Conservation (phyloP, 2,113 vertebrate genomes). For the Catharus bicknelli region DNA sequence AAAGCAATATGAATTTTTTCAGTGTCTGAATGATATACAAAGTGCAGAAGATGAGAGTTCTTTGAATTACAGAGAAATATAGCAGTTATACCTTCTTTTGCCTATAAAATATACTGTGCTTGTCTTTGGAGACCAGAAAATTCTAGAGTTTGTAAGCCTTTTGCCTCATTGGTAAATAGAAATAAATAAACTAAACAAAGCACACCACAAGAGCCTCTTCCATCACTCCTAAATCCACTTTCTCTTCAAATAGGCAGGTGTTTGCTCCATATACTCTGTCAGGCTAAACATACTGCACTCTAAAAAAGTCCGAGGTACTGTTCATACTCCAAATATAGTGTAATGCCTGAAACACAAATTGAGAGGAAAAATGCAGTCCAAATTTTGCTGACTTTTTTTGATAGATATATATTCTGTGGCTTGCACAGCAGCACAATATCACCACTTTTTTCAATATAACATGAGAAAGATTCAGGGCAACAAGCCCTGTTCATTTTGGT, state of each 20-base stretch:
- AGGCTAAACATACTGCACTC: slow-evolving; percentile 19
- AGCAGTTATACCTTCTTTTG: background rate
- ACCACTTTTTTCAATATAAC: background rate
- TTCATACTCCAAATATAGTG: slow-evolving; percentile 11
- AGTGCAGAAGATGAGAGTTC: slow-evolving; percentile 28
- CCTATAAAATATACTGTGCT: background rate
- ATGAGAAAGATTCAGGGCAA: background rate
- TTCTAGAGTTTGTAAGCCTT: slow-evolving; percentile 5
- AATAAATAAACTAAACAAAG: slow-evolving; percentile 53
- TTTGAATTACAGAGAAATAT: background rate
- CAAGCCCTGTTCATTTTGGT: background rate
- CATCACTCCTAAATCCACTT: slow-evolving; percentile 26
- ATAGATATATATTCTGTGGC: background rate
- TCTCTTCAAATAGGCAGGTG: slow-evolving; percentile 21
- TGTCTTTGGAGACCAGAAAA: slow-evolving; percentile 24
- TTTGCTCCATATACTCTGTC: slow-evolving; percentile 25
- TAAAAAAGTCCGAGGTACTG: slow-evolving; percentile 1
- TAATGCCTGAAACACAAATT: background rate
- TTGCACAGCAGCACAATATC: background rate
- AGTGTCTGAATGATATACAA: slow-evolving; percentile 6
- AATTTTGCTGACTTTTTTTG: background rate
- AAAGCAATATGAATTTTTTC: slow-evolving; percentile 22
- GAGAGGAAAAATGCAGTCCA: background rate
- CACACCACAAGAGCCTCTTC: background rate
- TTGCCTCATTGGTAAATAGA: slow-evolving; percentile 38